Base-by-base conservation (phyloP, 2,888 invertebrate species). In the Meta bourneti region DNA sequence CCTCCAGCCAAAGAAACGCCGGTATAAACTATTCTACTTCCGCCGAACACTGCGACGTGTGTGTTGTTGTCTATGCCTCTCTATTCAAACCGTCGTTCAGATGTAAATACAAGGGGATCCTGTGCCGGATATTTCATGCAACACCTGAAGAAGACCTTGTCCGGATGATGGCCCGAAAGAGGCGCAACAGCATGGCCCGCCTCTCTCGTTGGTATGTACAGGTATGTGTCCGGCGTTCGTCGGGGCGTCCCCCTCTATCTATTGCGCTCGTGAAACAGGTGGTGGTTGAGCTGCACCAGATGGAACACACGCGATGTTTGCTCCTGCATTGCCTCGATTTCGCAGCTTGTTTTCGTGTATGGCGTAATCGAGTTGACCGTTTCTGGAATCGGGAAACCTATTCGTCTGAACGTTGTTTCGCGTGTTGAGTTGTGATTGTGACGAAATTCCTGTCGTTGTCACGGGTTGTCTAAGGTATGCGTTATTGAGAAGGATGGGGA, bases 131-230 rank as follows among this genome's bases (percentile, higher is more conserved):
- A 52, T 9, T 51, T 51, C 16, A 19, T 72, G 72, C 19, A 34
- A 61, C 34, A 34, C 34, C 34, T 34, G 34, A 34, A 34, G 34
- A 4, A 34, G 34, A 34, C 34, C 34, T 34, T 74, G 52, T n/a
- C 51, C 77, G 69, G 34, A 90, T 80, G 85, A 80, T 49, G 13
- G 20, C 48, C 2, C 86, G 77, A 49, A 86, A 86, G 54, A 74
- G 90, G 20, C 48, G 90, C n/a, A 75, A 86, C 77, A 86, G 90
- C 85, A 85, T 90, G 85, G 49, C 84, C 70, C 81, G 86, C 7
- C 86, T 91, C 54, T 61, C 86, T 20, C 74, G 85, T 61, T 91
- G 86, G 86, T 91, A 91, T 81, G 90, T 91, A 82, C 81, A 91
- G 86, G 86, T 91, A 91, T 49, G 84, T 83, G 48, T 79, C 71